phyloP scores from a whole-genome alignment of 2,888 invertebrate species.

The Cecidostiba fungosa region DNA sequence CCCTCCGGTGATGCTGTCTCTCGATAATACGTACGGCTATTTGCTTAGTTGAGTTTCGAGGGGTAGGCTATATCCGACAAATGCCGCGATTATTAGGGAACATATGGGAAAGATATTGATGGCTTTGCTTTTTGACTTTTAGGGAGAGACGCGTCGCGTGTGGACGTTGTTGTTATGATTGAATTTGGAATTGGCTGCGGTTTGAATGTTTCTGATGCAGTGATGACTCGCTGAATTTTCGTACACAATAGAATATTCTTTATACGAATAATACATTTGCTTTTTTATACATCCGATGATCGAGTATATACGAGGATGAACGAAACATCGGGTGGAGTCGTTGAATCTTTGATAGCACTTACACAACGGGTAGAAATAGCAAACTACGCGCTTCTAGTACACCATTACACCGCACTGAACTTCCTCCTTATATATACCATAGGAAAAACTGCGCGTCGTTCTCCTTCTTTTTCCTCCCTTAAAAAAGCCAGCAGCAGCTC shows the following conservation, averaged over 20 bases:
- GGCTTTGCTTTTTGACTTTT: conserved; percentile 14
- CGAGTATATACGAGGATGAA: too few relatives aligned
- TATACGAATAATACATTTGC: too few relatives aligned
- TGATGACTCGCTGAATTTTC: background rate
- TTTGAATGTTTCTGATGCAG: background rate
- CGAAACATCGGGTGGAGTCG: too few relatives aligned
- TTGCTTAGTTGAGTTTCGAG: conserved; percentile 41
- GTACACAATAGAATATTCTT: too few relatives aligned
- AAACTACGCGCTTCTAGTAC: too few relatives aligned
- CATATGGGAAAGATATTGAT: conserved; percentile 1
- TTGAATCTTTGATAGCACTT: too few relatives aligned
- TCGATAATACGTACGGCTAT: conserved; percentile 28
- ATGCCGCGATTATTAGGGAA: background rate
- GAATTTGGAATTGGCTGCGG: background rate
- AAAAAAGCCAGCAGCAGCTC: background rate
- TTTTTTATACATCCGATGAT: too few relatives aligned
- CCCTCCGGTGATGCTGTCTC: conserved; percentile 9
- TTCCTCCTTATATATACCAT: background rate
- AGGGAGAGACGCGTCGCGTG: too few relatives aligned
- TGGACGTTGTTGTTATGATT: too few relatives aligned
- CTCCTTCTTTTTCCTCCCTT: background rate
- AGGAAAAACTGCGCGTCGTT: background rate
- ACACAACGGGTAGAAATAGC: too few relatives aligned
- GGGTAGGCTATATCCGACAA: background rate
- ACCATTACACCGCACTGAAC: background rate